phyloP scores from a whole-genome alignment of 2,113 vertebrate species.

The Pogona vitticeps region DNA sequence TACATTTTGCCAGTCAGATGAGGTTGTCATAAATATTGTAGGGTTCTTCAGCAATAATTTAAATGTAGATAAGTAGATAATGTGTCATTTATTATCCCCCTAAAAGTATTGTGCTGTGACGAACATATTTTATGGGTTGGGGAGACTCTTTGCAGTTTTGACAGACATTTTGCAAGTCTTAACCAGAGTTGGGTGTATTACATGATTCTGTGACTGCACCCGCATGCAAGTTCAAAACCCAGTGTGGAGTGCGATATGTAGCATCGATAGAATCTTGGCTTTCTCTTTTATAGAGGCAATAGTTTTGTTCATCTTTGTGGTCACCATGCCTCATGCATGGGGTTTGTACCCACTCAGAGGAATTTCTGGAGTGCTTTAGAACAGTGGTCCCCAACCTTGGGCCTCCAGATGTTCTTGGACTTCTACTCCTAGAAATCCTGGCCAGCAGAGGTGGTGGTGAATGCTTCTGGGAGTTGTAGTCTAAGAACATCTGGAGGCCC shows the following conservation, averaged over 20 bases:
- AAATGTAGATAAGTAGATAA: conserved; percentile 51
- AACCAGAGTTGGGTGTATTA: not conserved
- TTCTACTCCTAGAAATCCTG: no score
- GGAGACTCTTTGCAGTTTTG: not conserved
- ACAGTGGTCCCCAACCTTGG: no score
- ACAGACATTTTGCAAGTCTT: not conserved
- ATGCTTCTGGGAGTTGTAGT: no score
- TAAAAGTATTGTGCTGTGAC: not conserved
- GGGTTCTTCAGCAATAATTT: conserved; percentile 8
- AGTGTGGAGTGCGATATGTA: not conserved
- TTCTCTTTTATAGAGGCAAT: not conserved
- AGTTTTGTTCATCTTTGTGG: no score
- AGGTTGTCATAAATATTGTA: conserved; percentile 56
- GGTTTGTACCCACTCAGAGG: no score
- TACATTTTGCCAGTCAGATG: conserved; percentile 62
- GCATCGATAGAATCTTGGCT: not conserved
- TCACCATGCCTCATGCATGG: no score
- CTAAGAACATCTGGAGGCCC: no score
- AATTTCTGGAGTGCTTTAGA: no score
- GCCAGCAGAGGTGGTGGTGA: no score
- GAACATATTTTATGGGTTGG: not conserved
- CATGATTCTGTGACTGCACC: not conserved
- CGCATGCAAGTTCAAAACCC: not conserved
- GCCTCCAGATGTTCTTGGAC: no score
- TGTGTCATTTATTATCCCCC: not conserved